Conservation (phyloP, 1,140 invertebrate genomes). For the Leptopilina boulardi region DNA sequence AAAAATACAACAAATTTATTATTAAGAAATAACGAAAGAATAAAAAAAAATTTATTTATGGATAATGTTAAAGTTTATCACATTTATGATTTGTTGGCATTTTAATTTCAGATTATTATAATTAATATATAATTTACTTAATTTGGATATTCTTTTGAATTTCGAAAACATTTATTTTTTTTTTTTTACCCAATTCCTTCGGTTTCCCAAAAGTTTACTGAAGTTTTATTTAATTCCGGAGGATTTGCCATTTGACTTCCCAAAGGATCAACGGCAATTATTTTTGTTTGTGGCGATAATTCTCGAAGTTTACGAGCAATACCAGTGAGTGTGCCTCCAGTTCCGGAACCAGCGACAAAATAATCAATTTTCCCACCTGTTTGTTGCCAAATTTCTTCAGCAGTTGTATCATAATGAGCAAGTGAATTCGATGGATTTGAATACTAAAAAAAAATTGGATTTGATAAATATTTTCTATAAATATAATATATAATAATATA, state of each 20-base stretch:
- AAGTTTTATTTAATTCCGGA: conserved; percentile 81
- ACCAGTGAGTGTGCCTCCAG: conserved; percentile 92
- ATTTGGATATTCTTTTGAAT: neutral
- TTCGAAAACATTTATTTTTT: neutral
- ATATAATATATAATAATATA: too few species aligned
- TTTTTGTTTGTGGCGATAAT: conserved; percentile 78
- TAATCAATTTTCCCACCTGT: conserved; percentile 89
- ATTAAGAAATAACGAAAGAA: too few species aligned
- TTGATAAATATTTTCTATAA: neutral
- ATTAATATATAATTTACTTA: neutral
- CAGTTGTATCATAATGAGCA: conserved; percentile 95
- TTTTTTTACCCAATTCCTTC: conserved; percentile 81
- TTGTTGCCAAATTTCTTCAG: conserved; percentile 89
- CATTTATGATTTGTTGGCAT: neutral
- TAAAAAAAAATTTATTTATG: too few species aligned
- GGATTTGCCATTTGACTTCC: conserved; percentile 92
- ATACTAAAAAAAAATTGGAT: conserved; percentile 84
- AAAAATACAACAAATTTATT: too few species aligned
- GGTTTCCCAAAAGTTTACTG: conserved; percentile 85
- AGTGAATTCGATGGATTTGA: conserved; percentile 92
- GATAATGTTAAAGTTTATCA: neutral
- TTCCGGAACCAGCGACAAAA: conserved; percentile 89
- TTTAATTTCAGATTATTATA: conserved; percentile 6
- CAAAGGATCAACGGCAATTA: conserved; percentile 92
- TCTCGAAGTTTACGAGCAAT: conserved; percentile 92